These are phyloP conservation scores for Eremobia ochroleuca DNA, from an alignment of 2,888 invertebrate species.

Conservation along the genomic window DNA sequence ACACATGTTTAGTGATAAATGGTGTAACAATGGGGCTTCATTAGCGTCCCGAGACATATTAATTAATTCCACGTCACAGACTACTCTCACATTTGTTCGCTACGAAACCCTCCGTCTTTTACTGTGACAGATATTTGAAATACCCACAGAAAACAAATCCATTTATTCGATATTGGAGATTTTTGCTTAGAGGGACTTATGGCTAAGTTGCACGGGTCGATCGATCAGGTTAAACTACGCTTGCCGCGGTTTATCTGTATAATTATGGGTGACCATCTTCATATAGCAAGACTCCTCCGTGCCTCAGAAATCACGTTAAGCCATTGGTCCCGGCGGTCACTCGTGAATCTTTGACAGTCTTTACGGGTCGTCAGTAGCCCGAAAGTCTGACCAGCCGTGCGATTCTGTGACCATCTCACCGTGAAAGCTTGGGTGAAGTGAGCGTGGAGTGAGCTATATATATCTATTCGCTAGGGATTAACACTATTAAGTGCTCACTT, in stretches of 20 bases:
- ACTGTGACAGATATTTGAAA: conserved; percentile 23
- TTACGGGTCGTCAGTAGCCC: background rate
- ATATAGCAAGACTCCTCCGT: no score
- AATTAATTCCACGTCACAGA: conserved; percentile 80
- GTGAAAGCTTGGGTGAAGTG: no score
- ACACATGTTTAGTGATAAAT: conserved; percentile 84
- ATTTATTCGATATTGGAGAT: background rate
- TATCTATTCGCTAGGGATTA: no score
- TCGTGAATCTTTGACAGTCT: background rate
- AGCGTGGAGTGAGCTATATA: no score
- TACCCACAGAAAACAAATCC: conserved; percentile 2
- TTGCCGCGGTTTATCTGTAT: background rate
- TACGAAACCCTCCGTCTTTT: conserved; percentile 39
- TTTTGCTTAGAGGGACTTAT: background rate
- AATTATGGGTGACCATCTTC: no score
- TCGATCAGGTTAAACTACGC: background rate
- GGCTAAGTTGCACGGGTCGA: background rate
- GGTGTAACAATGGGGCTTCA: conserved; percentile 83
- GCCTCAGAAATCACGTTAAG: no score
- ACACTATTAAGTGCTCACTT: no score
- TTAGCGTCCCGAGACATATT: conserved; percentile 80
- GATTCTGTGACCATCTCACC: no score
- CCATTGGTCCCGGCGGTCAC: no score
- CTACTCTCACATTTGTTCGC: conserved; percentile 44
- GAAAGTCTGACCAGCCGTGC: background rate